Evolutionary conservation across 2,888 invertebrate genomes (phyloP), one percentile per base, ranked within the genome.

Genomic region (Iphiclides podalirius): DNA sequence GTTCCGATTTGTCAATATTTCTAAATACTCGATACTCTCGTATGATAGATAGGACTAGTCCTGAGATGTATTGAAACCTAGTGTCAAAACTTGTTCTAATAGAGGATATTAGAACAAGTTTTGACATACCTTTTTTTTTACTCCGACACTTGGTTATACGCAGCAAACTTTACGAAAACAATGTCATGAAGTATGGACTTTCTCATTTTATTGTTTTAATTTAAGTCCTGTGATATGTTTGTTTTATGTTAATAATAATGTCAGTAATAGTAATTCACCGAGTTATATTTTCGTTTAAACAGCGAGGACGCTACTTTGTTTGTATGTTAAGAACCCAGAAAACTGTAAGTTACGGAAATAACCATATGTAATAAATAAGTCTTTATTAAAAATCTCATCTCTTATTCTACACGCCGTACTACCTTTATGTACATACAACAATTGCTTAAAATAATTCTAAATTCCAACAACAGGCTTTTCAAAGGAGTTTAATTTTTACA

Each of bases 351-450:
- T 53, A 52, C 40, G 45, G 23, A 43, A 49, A 45, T 31, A 47
- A 55, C 36, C 17, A 33, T 33, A 53, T 42, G 23, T 74, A 87
- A 87, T 87, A 87, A 87, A 87, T 87, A 85, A 75, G 70, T 66
- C 74, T 80, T 85, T 80, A 75, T 80, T 70, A 70, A 76, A 79
- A 74, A 75, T 53, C 47, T 47, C 56, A 61, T 67, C 54, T 77
- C 75, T 84, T 81, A 82, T 72, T 79, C 70, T 76, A 76, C 54
- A 63, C 54, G 43, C 70, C 70, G 66, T 51, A 57, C 52, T 76
- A 76, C 65, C 57, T 61, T 63, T 81, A 84, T 85, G 70, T 85
- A 84, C 81, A 83, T 57, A 71, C 67, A 67, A 68, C 63, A 55
- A 39, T 52, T 56, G 6, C 31, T 55, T 43, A 34, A n/a, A n/a